Evolutionary conservation across 2,888 invertebrate species (phyloP).

Genomic region (Lomographa bimaculata): DNA sequence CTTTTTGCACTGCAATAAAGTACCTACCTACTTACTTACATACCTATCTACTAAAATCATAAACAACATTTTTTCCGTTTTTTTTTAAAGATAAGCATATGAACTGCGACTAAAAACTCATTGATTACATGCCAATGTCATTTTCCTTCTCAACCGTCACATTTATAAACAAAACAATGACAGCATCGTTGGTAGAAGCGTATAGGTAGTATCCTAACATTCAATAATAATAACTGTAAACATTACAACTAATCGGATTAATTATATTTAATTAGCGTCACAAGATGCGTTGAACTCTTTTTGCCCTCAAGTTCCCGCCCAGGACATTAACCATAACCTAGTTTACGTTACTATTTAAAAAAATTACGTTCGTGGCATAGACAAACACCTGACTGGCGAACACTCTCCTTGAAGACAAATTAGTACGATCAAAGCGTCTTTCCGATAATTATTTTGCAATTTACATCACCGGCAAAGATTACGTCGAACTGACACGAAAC

Average conservation of each 20-base stretch:
- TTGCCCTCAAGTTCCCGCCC: conserved; percentile 25
- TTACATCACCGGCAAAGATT: conserved; percentile 59
- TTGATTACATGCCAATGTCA: neutral
- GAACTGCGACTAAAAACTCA: no score
- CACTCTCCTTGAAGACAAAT: conserved; percentile 42
- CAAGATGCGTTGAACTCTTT: conserved; percentile 28
- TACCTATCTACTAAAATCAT: no score
- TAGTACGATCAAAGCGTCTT: conserved; percentile 48
- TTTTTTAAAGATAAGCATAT: no score
- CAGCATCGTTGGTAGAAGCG: conserved; percentile 2
- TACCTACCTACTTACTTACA: no score
- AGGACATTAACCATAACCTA: conserved; percentile 37
- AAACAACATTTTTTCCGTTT: no score
- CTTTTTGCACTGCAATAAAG: no score
- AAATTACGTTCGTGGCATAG: conserved; percentile 40
- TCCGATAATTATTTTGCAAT: conserved; percentile 70
- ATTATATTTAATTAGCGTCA: conserved; percentile 21
- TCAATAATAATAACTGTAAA: neutral
- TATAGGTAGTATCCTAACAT: neutral
- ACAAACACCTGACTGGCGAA: conserved; percentile 39
- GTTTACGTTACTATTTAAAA: conserved; percentile 30
- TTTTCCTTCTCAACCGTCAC: conserved; percentile 2
- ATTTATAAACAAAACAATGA: conserved; percentile 10
- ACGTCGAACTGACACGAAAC: conserved; percentile 20
- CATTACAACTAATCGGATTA: conserved; percentile 14